A percentile compares a stretch with the other conserved stretches of the same genome.
Conservation (phyloP, 2,888 invertebrate genomes). For the Netelia melanura region DNA sequence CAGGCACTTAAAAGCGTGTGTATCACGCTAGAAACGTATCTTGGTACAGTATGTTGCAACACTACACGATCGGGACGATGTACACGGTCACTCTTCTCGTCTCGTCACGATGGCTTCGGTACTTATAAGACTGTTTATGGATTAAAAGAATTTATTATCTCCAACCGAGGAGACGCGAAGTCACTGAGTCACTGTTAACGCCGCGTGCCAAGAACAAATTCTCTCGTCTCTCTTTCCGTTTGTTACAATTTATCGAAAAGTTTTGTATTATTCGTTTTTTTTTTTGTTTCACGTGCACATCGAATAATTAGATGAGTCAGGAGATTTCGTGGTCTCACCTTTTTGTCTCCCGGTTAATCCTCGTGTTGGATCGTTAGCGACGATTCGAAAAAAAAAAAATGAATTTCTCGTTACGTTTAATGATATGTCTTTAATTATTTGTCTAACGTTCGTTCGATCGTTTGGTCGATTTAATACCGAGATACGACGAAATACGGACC, state of each 20-base stretch:
- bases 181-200: slow-evolving; percentile 25
- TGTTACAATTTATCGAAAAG: neutral
- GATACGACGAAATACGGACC: neutral
- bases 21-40: neutral
- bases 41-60: neutral
- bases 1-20: slow-evolving; percentile 37
- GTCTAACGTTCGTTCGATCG: neutral
- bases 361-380: neutral
- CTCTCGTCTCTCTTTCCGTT: neutral
- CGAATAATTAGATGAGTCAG: slow-evolving; percentile 49
- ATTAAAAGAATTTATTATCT: neutral
- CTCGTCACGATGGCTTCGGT: neutral
- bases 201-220: neutral
- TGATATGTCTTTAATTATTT: neutral
- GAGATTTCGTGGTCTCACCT: slow-evolving; percentile 16
- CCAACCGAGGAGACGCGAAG: neutral
- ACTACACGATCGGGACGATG: neutral
- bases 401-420: neutral
- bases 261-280: slow-evolving; percentile 9
- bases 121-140: neutral
- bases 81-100: neutral
- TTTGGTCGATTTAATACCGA: neutral
- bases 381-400: neutral
- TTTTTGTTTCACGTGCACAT: slow-evolving; percentile 14
- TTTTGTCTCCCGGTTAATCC: slow-evolving; percentile 7